These are phyloP conservation scores for Stichopus chloronotus DNA, from an alignment of 35 echinoderm and acorn worm genomes.

Conservation along the genomic window DNA sequence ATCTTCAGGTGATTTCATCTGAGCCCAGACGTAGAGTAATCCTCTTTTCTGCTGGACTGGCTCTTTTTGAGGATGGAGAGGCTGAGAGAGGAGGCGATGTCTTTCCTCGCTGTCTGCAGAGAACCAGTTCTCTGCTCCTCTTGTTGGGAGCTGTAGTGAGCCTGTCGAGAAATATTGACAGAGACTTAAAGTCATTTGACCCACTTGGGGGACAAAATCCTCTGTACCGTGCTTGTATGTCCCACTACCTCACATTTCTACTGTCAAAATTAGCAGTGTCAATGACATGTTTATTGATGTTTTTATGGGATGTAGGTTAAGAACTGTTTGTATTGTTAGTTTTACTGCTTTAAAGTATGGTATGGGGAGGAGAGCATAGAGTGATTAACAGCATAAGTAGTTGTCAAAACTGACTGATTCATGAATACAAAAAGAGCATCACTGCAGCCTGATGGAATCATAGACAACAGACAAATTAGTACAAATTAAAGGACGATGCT, in stretches of 20 bases:
- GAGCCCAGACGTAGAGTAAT: conserved; percentile 46
- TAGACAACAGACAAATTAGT: too few relatives aligned
- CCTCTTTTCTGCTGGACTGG: conserved; percentile 25
- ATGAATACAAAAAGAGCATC: too few relatives aligned
- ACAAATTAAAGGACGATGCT: too few relatives aligned
- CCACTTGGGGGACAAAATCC: not conserved
- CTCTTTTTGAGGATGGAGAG: not conserved
- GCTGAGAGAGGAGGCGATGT: not conserved
- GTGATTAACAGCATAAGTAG: too few relatives aligned
- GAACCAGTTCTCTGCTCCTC: not conserved
- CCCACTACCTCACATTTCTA: not conserved
- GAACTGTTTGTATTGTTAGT: too few relatives aligned
- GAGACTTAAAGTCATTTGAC: not conserved
- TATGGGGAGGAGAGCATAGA: too few relatives aligned
- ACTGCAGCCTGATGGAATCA: too few relatives aligned
- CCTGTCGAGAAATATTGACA: conserved; percentile 13
- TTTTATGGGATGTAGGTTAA: not conserved
- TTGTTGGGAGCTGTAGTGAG: conserved; percentile 47
- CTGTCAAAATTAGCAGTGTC: not conserved
- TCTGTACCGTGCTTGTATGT: not conserved
- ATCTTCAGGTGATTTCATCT: conserved; percentile 59
- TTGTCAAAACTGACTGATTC: too few relatives aligned
- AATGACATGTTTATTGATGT: not conserved
- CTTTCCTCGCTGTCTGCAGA: not conserved
- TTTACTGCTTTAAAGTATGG: too few relatives aligned